Evolutionary conservation across 2,113 vertebrate species (phyloP).

Genomic region (Mus spicilegus): DNA sequence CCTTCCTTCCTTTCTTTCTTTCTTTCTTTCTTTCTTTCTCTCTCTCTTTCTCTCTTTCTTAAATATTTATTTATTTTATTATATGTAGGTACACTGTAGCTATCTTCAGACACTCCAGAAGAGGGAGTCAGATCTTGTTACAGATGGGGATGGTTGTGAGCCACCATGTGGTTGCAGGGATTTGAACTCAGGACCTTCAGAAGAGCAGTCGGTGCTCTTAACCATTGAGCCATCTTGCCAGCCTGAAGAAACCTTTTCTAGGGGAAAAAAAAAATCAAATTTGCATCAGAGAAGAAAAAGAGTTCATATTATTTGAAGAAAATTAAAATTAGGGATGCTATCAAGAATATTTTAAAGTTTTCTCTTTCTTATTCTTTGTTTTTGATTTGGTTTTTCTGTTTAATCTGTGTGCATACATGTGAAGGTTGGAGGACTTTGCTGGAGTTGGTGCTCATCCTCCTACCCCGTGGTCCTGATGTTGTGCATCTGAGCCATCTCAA

Average conservation of each 20-base stretch:
- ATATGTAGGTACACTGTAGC: too few species aligned
- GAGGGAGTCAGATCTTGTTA: too few species aligned
- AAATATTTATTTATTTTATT: too few species aligned
- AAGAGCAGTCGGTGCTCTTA: too few species aligned
- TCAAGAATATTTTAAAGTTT: background rate
- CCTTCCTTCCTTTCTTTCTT: too few species aligned
- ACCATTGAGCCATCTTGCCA: too few species aligned
- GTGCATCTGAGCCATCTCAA: background rate
- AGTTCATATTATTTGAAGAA: background rate
- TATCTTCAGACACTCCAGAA: too few species aligned
- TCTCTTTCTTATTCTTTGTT: background rate
- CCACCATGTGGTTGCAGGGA: too few species aligned
- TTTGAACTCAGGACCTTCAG: too few species aligned
- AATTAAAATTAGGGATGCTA: background rate
- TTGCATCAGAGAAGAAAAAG: background rate
- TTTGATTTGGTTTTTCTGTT: background rate
- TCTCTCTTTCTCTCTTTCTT: too few species aligned
- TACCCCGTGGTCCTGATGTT: background rate
- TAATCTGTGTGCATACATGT: background rate
- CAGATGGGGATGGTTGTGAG: too few species aligned
- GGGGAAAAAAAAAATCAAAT: background rate
- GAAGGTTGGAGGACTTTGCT: background rate
- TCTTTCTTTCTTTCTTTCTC: too few species aligned
- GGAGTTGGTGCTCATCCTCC: background rate
- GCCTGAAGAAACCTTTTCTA: background rate